A percentile compares a stretch with the other conserved stretches of the same genome.
Evolutionary conservation across 2,113 vertebrate species (phyloP).

Genomic region (Triplophysa rosa): DNA sequence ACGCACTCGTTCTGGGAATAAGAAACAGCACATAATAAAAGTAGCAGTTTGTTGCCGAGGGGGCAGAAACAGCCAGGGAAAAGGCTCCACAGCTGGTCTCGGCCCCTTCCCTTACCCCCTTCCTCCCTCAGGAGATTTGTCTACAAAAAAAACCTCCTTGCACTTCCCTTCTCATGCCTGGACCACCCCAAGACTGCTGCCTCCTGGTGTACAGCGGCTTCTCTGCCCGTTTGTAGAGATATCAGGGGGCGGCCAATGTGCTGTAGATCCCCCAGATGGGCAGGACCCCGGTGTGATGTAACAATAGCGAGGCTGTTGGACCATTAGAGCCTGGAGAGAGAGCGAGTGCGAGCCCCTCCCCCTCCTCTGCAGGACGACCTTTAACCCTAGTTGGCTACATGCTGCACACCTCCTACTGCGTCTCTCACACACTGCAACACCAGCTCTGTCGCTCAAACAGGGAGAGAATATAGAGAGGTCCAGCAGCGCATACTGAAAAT

Average conservation of each 20-base stretch:
- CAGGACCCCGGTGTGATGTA: slow-evolving; percentile 15
- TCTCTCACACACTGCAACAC: slow-evolving; percentile 17
- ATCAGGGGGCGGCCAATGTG: not conserved
- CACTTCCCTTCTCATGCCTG: not conserved
- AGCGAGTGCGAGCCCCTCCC: slow-evolving; percentile 18
- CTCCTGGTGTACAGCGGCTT: slow-evolving; percentile 2
- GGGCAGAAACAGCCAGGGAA: slow-evolving; percentile 31
- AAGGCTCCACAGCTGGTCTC: slow-evolving; percentile 24
- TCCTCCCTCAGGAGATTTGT: not conserved
- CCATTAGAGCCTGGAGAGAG: slow-evolving; percentile 1
- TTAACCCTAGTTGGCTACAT: slow-evolving; percentile 37
- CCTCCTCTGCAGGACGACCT: slow-evolving; percentile 17
- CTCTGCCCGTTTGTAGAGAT: slow-evolving; percentile 18
- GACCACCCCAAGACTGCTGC: slow-evolving; percentile 20
- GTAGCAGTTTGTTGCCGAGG: slow-evolving; percentile 10
- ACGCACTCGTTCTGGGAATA: not conserved
- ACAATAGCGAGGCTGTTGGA: slow-evolving; percentile 47
- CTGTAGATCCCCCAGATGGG: slow-evolving; percentile 38
- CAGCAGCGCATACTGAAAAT: not conserved
- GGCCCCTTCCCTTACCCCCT: slow-evolving; percentile 2
- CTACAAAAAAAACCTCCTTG: not conserved
- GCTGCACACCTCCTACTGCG: slow-evolving; percentile 30
- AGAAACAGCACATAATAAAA: slow-evolving; percentile 29
- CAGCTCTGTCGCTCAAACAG: slow-evolving; percentile 26
- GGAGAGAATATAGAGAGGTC: not conserved